Percentiles rank a stretch among this genome's conserved stretches.
These are phyloP conservation scores for Chaetops frenatus DNA, from an alignment of 2,113 vertebrate genomes.

Conservation along the genomic window DNA sequence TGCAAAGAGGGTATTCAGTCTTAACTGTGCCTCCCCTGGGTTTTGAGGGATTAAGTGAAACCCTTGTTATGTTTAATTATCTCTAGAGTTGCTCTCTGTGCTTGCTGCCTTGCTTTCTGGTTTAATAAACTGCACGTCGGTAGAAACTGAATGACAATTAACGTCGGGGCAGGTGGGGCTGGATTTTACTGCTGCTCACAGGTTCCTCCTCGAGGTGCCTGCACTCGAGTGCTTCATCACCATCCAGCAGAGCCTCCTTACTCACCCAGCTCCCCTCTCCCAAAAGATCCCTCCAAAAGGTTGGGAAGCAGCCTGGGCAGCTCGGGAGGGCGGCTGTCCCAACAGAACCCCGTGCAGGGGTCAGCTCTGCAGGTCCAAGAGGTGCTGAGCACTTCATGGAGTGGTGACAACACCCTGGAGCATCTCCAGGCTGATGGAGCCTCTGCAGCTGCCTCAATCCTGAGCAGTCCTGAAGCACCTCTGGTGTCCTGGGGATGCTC, in stretches of 20 bases:
- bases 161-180: constrained; percentile 8
- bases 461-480: too few species aligned
- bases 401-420: rapidly evolving
- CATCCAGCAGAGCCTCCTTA: neutral
- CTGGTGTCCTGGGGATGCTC: too few species aligned
- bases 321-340: neutral
- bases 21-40: constrained; percentile 61
- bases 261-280: neutral
- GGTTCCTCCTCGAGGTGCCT: neutral
- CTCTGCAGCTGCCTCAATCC: rapidly evolving
- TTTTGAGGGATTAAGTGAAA: constrained; percentile 64
- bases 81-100: constrained; percentile 51
- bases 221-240: neutral
- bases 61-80: constrained; percentile 70
- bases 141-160: constrained; percentile 59
- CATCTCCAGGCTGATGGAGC: neutral
- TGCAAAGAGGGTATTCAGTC: constrained; percentile 32
- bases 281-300: neutral
- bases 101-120: constrained; percentile 65
- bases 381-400: neutral
- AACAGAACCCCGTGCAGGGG: rapidly evolving
- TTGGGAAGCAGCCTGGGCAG: neutral
- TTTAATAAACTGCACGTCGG: constrained; percentile 66
- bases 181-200: neutral
- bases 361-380: neutral